Evolutionary conservation across 2,888 invertebrate genomes (phyloP).

Genomic region (Axea sp.): DNA sequence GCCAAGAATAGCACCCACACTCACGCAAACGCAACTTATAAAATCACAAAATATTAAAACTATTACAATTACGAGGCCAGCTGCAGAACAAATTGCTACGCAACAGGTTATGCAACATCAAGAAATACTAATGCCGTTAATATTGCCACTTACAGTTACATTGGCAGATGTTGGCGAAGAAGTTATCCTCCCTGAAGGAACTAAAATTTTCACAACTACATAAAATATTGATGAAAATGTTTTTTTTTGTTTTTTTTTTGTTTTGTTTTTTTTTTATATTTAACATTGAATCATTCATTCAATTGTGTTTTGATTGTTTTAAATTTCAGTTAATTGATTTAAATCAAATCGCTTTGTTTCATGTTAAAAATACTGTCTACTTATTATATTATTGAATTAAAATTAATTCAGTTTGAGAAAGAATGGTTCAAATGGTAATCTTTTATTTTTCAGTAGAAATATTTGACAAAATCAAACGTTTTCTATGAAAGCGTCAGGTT

Average conservation of each 20-base stretch:
- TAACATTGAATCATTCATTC: background rate
- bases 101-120: slow-evolving; percentile 76
- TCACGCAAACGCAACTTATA: slow-evolving; percentile 67
- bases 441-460: too few species aligned
- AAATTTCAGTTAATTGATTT: too few species aligned
- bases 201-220: slow-evolving; percentile 76
- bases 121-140: slow-evolving; percentile 77
- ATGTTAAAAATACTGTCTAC: too few species aligned
- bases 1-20: slow-evolving; percentile 60
- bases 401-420: too few species aligned
- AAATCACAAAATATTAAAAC: slow-evolving; percentile 76
- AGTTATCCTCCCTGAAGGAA: slow-evolving; percentile 76
- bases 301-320: background rate
- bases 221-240: slow-evolving; percentile 60
- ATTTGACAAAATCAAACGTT: slow-evolving; percentile 6
- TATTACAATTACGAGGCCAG: slow-evolving; percentile 75
- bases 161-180: slow-evolving; percentile 76
- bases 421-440: too few species aligned
- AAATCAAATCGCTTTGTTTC: too few species aligned
- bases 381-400: too few species aligned
- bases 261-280: background rate
- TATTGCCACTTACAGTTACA: slow-evolving; percentile 76
- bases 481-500: slow-evolving; percentile 27
- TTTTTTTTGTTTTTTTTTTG: background rate
- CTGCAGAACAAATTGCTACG: slow-evolving; percentile 66